Evolutionary conservation across 1,140 invertebrate species (phyloP), one percentile per base, ranked within the genome.

Genomic region (Drosophila suzukii): DNA sequence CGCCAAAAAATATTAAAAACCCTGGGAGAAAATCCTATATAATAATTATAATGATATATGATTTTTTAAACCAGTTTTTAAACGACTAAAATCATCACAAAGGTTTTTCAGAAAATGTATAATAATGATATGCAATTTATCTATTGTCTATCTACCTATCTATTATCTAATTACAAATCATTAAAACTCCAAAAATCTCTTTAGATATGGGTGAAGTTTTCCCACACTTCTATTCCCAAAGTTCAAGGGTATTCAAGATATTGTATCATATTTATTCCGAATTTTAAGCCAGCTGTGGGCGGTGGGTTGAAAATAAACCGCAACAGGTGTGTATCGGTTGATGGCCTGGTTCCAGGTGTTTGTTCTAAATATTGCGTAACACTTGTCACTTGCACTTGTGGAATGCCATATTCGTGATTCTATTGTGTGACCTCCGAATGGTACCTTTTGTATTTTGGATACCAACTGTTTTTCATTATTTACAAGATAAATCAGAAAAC

Each of bases 291-390:
- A 43, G 17, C 17, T 62, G 53, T 20, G 50, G 50, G 57, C 13
- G 56, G 2, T 57, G 53, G 51, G 36, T 43, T 43, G 27, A n/a
- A 43, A 62, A 24, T 15, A 24, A 13, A 63, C 2, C 10, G 60
- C 60, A 63, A 63, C 60, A 63, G 55, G 60, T 63, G 60, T 17
- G 12, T 1, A 17, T 53, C 50, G 50, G 10, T 13, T 36, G 27
- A 34, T 59, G 55, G 30, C 58, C 20, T 12, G 13, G n/a, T 32
- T 13, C 11, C 38, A 63, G 60, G 55, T 60, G 60, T 24, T 59
- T 15, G 41, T 59, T 17, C 10, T 39, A 24, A 43, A 38, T 60
- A 15, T 63, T 60, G 17, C 55, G 11, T 20, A 63, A 63, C 60
- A 63, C 17, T 15, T 62, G 60, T 43, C 17, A 41, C 13, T 41